phyloP scores from a whole-genome alignment of 2,113 vertebrate species.

The Aix galericulata region DNA sequence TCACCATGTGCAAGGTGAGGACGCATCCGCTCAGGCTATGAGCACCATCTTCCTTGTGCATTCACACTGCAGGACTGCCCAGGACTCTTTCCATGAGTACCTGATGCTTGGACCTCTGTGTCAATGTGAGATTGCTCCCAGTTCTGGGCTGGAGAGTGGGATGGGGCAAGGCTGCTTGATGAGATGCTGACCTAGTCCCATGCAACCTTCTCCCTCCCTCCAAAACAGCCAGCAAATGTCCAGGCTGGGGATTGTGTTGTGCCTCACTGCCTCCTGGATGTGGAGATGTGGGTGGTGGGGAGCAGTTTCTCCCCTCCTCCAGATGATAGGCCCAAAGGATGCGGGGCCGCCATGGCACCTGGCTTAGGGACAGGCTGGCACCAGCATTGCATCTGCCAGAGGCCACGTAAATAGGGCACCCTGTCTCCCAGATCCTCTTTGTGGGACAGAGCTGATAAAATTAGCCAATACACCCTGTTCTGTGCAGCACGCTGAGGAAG shows the following conservation, averaged over 20 bases:
- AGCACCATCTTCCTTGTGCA: background rate
- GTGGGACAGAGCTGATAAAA: slow-evolving; percentile 67
- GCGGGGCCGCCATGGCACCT: fast-evolving
- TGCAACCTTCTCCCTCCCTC: fast-evolving
- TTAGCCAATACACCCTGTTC: slow-evolving; percentile 64
- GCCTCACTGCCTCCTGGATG: background rate
- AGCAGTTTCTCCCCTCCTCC: background rate
- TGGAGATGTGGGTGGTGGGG: fast-evolving
- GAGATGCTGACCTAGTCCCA: background rate
- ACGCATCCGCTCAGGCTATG: background rate
- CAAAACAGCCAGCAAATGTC: background rate
- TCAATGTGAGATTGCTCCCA: fast-evolving
- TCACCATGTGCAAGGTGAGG: background rate
- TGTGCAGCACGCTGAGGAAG: background rate
- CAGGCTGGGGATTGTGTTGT: fast-evolving
- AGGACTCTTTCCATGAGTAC: background rate
- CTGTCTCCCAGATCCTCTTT: slow-evolving; percentile 18
- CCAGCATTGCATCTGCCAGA: background rate
- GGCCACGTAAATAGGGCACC: slow-evolving; percentile 4
- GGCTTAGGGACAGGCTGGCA: fast-evolving
- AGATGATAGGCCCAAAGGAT: background rate
- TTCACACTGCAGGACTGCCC: background rate
- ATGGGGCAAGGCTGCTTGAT: background rate
- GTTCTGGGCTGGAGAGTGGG: background rate
- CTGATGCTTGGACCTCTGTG: background rate